Base-by-base conservation (phyloP, 2,113 vertebrate species). In the Acrocephalus kingi region DNA sequence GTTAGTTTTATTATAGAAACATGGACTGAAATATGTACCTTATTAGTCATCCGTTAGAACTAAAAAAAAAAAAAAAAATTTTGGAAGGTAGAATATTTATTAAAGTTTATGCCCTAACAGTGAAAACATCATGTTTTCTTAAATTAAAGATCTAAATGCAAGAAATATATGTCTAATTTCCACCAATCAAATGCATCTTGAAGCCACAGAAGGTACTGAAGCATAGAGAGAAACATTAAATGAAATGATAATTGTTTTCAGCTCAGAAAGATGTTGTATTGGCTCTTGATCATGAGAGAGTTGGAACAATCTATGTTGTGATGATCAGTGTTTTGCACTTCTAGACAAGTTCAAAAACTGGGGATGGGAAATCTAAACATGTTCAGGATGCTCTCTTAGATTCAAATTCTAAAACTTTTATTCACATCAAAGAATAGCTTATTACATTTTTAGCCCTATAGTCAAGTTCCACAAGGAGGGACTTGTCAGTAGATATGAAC, bases 41-140 rank as follows among this genome's bases (percentile, higher is more conserved):
- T 52, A 41, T 51, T 21, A 49, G 30, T 87, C 20, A 90, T 31
- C 12, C 31, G 13, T 81, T 75, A 45, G 25, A 71, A 74, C n/a
- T 16, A 49, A 73, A 69, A 77, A 63, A 80, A 13, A 80, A 13
- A 9, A 1, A 27, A 72, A 72, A 25, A 54, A 14, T 71, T 15
- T 87, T 58, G 69, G 25, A 84, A 78, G 19, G 55, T 71, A 93
- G 77, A 91, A 81, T 77, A 83, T 93, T 84, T 92, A 81, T 62
- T 58, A 75, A 93, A 73, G 3, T 84, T 90, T 87, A 56, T 21
- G 8, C 30, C 28, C 49, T 15, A 11, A 16, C 55, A 67, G 54
- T n/a, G 84, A 89, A 48, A 76, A 33, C 5, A 59, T 13, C 2
- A 8, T 1, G 35, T 58, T 66, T 63, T 71, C 63, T 90, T 43